Evolutionary conservation across 2,888 invertebrate genomes (phyloP).

Genomic region (Apamea anceps): DNA sequence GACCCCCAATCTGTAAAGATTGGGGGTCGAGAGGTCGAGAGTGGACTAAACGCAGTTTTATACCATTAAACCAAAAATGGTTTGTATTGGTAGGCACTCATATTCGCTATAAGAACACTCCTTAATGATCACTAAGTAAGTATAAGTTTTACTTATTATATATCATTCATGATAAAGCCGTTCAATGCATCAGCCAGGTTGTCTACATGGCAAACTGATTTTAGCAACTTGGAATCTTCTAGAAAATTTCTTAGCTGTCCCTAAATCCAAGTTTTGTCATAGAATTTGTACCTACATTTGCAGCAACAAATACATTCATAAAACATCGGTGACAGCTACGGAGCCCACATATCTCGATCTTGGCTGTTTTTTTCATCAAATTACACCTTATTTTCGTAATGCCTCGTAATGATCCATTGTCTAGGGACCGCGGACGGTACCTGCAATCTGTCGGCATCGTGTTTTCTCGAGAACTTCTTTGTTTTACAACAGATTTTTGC

Average conservation of each 20-base stretch:
- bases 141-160: too few relatives aligned
- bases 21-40: too few relatives aligned
- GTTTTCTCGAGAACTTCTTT: constrained; percentile 55
- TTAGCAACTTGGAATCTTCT: background rate
- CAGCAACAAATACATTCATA: background rate
- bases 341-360: constrained; percentile 27
- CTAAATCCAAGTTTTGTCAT: background rate
- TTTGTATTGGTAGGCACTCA: too few relatives aligned
- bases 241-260: background rate
- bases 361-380: constrained; percentile 62
- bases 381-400: constrained; percentile 71
- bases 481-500: constrained; percentile 50
- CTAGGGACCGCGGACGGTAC: constrained; percentile 56
- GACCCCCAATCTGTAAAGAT: too few relatives aligned
- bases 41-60: too few relatives aligned
- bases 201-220: background rate
- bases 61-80: too few relatives aligned
- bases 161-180: background rate
- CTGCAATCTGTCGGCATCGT: constrained; percentile 50
- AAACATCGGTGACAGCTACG: constrained; percentile 19
- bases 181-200: background rate
- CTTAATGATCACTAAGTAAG: too few relatives aligned
- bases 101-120: too few relatives aligned
- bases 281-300: background rate
- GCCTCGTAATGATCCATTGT: constrained; percentile 67